Evolutionary conservation across 2,113 vertebrate species (phyloP), one percentile per base, ranked within the genome.

Genomic region (Hippocampus comes): DNA sequence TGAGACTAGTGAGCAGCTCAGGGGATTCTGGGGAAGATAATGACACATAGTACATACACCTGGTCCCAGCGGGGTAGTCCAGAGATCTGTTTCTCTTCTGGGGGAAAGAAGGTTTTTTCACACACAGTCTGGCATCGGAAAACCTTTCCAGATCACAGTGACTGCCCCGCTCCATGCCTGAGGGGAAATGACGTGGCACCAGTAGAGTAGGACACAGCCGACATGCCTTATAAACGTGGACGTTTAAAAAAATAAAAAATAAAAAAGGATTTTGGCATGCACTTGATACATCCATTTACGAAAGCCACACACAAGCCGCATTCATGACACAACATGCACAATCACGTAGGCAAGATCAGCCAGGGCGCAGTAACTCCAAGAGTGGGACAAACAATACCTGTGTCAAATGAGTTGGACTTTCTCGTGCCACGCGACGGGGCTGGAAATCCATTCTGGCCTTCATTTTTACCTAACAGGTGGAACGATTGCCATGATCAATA

Each of bases 351-450:
- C n/a, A 68, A 43, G 4, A 71, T 17, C 59, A 73, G 71, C 15
- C 64, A 46, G 61, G 42, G 56, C 9, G 72, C 68, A 55, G 51
- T 21, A 57, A 41, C 57, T 38, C 14, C 41, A 38, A 46, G 2
- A 0, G 25, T 57, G 14, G 61, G 21, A 60, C 43, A 64, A 4
- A 67, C 76, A 63, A 73, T 90, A 93, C 93, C 92, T 90, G 88
- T 91, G 82, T 93, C 93, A 83, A 90, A 90, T 0, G 92, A 93
- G 80, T 78, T 85, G 71, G 91, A 85, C 87, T 91, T 93, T 82
- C 87, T 91, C 86, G 86, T 91, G 81, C 83, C 83, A 80, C 82
- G 85, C 2, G 86, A 86, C n/a, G 90, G 53, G 2, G 78, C 76
- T 64, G 88, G 82, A 63, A 83, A 84, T 56, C 81, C 84, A 64